Conservation (phyloP, 2,113 vertebrate genomes). For the Oryzias curvinotus region DNA sequence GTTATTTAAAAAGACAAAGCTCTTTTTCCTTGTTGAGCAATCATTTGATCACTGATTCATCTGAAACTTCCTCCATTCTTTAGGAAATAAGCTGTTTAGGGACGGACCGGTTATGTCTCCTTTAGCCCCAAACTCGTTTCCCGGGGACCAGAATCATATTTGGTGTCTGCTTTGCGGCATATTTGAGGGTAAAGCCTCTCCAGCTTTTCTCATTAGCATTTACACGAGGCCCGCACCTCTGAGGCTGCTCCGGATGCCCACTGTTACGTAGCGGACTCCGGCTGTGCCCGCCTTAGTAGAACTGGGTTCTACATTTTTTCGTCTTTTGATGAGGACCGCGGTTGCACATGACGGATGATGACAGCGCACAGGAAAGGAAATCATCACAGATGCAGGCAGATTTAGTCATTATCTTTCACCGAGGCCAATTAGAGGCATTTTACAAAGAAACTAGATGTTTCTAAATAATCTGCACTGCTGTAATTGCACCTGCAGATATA, state of each 20-base stretch:
- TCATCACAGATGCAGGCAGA: constrained; percentile 30
- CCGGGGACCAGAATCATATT: constrained; percentile 22
- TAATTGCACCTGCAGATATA: constrained; percentile 47
- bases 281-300: constrained; percentile 25
- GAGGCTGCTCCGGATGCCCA: constrained; percentile 25
- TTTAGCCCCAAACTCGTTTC: too few species aligned
- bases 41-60: too few species aligned
- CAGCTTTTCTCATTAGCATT: constrained; percentile 47
- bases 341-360: constrained; percentile 33
- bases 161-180: constrained; percentile 39
- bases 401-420: constrained; percentile 57
- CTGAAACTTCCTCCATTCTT: too few species aligned
- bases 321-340: constrained; percentile 30
- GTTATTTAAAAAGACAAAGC: too few species aligned
- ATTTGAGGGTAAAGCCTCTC: constrained; percentile 15
- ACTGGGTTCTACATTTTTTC: constrained; percentile 20
- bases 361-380: background rate
- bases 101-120: too few species aligned
- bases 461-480: constrained; percentile 34
- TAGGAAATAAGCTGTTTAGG: too few species aligned
- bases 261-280: constrained; percentile 32
- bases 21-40: too few species aligned
- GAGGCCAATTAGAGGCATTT: constrained; percentile 55
- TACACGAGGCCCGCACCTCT: constrained; percentile 20
- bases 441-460: constrained; percentile 42